Evolutionary conservation across 2,888 invertebrate species (phyloP).

Genomic region (Stenoptilia bipunctidactyla): DNA sequence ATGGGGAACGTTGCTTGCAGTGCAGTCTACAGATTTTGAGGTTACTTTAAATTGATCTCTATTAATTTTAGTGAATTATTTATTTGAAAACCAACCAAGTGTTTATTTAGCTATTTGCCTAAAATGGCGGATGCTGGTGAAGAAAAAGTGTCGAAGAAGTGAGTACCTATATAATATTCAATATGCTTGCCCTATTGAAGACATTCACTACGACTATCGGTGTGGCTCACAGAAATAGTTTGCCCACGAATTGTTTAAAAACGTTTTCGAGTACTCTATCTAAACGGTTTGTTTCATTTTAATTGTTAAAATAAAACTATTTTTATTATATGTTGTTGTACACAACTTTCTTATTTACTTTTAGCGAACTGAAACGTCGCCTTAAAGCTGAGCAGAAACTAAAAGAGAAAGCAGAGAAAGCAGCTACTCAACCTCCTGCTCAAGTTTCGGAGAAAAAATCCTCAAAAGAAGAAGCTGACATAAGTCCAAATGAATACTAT

Average conservation of each 20-base stretch:
- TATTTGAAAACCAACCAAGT: too few relatives aligned
- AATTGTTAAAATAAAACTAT: constrained; percentile 8
- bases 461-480: constrained; percentile 75
- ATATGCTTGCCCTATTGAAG: constrained; percentile 35
- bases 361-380: constrained; percentile 93
- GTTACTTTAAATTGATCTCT: too few relatives aligned
- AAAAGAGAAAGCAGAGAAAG: constrained; percentile 89
- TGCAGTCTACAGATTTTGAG: too few relatives aligned
- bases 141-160: constrained; percentile 79
- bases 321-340: constrained; percentile 19
- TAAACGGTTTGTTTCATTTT: constrained; percentile 47
- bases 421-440: constrained; percentile 55
- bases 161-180: constrained; percentile 48
- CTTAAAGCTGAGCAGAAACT: constrained; percentile 94
- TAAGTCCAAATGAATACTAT: constrained; percentile 95
- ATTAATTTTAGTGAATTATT: too few relatives aligned
- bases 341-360: background rate
- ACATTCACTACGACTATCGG: constrained; percentile 23
- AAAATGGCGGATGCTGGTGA: constrained; percentile 69
- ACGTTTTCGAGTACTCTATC: constrained; percentile 35
- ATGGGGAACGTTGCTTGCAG: too few relatives aligned
- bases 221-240: constrained; percentile 25
- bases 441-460: constrained; percentile 41
- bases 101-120: too few relatives aligned
- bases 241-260: constrained; percentile 28